Evolutionary conservation across 2,888 invertebrate species (phyloP).

Genomic region (Lathronympha strigana): DNA sequence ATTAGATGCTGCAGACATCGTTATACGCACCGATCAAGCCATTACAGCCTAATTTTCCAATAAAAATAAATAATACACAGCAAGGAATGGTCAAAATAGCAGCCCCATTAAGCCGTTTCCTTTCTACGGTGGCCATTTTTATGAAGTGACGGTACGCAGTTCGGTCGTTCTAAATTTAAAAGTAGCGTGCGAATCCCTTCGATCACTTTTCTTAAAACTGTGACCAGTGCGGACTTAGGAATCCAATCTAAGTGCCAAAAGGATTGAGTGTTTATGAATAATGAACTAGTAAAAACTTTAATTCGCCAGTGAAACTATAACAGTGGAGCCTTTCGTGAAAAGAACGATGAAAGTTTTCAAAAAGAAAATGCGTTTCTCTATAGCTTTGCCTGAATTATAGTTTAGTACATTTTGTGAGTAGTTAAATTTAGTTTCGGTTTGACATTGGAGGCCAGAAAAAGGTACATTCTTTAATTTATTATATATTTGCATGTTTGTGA

Average conservation of each 20-base stretch:
- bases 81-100: constrained; percentile 73
- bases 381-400: constrained; percentile 60
- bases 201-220: constrained; percentile 57
- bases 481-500: constrained; percentile 8
- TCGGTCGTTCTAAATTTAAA: constrained; percentile 65
- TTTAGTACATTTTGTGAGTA: constrained; percentile 40
- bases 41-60: constrained; percentile 79
- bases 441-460: constrained; percentile 41
- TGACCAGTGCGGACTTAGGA: constrained; percentile 49
- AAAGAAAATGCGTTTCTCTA: constrained; percentile 79
- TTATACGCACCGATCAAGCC: constrained; percentile 66
- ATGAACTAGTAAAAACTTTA: constrained; percentile 13
- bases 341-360: constrained; percentile 82
- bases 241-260: constrained; percentile 52
- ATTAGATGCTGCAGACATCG: constrained; percentile 58
- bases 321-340: constrained; percentile 76
- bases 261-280: constrained; percentile 38
- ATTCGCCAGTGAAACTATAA: constrained; percentile 45
- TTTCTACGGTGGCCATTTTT: constrained; percentile 62
- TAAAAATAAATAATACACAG: constrained; percentile 77
- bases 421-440: constrained; percentile 51
- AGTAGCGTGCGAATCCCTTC: constrained; percentile 62
- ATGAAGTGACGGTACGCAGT: constrained; percentile 53
- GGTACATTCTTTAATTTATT: not conserved
- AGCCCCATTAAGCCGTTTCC: constrained; percentile 63